Evolutionary conservation across 1,140 invertebrate genomes (phyloP).

Genomic region (Eumaeus atala): DNA sequence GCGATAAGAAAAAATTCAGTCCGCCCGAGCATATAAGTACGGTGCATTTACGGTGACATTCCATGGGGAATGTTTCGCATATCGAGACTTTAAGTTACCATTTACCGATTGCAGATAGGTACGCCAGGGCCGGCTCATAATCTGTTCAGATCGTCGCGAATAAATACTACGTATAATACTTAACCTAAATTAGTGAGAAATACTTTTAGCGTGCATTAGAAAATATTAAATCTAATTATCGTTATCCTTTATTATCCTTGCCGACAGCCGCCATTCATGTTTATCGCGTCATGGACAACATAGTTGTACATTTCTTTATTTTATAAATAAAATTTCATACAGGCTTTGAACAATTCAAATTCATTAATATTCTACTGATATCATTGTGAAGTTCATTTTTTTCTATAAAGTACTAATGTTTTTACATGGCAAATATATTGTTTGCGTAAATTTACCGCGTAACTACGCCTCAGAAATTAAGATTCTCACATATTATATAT

Average conservation of each 20-base stretch:
- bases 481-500: no score
- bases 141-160: conserved; percentile 64
- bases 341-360: no score
- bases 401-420: no score
- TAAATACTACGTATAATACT: conserved; percentile 63
- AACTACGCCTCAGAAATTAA: no score
- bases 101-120: conserved; percentile 72
- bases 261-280: no score
- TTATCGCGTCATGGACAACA: no score
- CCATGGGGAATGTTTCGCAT: conserved; percentile 61
- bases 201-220: conserved; percentile 33
- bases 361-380: no score
- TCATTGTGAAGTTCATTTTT: no score
- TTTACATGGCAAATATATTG: no score
- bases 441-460: no score
- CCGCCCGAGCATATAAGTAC: conserved; percentile 60
- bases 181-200: conserved; percentile 68
- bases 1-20: conserved; percentile 72
- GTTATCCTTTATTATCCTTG: conserved; percentile 12
- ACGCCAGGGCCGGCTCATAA: conserved; percentile 66
- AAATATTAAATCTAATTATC: conserved; percentile 22
- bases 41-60: conserved; percentile 63
- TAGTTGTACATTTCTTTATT: no score
- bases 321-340: no score
- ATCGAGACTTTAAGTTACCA: conserved; percentile 69